Evolutionary conservation across 1,140 invertebrate genomes (phyloP).

Genomic region (Cryptotermes secundus): DNA sequence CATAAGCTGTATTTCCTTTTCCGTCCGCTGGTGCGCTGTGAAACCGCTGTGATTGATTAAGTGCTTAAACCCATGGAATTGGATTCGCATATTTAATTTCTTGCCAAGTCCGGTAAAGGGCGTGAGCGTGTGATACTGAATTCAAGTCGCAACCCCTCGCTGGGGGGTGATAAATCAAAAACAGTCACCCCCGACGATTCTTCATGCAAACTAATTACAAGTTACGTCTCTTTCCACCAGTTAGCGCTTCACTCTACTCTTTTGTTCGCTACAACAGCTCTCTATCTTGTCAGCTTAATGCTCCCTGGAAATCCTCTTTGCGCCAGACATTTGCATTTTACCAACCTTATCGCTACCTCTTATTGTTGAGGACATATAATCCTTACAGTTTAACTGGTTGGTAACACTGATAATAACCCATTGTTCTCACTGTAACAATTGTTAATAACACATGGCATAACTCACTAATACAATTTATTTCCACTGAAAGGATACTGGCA

Average conservation of each 20-base stretch:
- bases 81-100: slow-evolving; percentile 19
- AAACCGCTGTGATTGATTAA: slow-evolving; percentile 11
- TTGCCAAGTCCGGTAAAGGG: not conserved
- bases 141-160: not conserved
- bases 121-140: not conserved
- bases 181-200: slow-evolving; percentile 13
- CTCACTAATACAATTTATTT: no score
- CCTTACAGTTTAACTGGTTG: no score
- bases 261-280: slow-evolving; percentile 1
- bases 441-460: no score
- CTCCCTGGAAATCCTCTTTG: not conserved
- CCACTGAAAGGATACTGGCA: no score
- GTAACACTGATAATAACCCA: no score
- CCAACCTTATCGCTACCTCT: not conserved
- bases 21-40: not conserved
- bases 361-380: not conserved
- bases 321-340: not conserved
- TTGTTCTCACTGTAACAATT: no score
- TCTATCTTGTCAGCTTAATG: slow-evolving; percentile 16
- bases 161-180: slow-evolving; percentile 19
- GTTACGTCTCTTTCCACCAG: slow-evolving; percentile 18
- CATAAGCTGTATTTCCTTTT: not conserved
- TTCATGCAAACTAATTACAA: slow-evolving; percentile 20
- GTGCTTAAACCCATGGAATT: slow-evolving; percentile 7
- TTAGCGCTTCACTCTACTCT: slow-evolving; percentile 10